Base-by-base conservation (phyloP, 2,888 invertebrate genomes). In the Hanleya hanleyi region DNA sequence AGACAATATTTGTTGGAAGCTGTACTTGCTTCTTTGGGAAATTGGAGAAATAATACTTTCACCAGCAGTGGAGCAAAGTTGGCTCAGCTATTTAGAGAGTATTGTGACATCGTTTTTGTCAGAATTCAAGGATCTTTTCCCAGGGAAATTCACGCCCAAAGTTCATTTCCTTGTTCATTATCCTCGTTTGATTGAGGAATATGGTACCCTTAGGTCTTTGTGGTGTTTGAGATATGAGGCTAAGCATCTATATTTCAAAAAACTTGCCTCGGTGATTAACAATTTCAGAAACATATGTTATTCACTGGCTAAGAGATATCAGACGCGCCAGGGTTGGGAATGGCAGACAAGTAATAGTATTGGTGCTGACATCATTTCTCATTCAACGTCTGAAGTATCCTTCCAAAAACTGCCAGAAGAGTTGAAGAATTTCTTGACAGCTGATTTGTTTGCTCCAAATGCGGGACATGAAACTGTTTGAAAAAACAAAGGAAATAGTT, bases 151-250 rank as follows among this genome's bases (percentile, higher is more conserved):
- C 33, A 50, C 68, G 5, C 68, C 68, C 2, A 50, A 68, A 29
- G 50, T 50, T 22, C 32, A 68, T 68, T 68, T 35, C 32, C 68
- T 68, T 29, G 50, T 68, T 6, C 68, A 68, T 26, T 68, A 68
- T 29, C 32, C 68, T 4, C 68, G 68, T n/a, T 18, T 68, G 26
- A 50, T 68, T 3, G 33, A 32, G 33, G 35, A 35, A 22, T 68
- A 26, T 29, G 68, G 68, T 1, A 15, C 41, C 1, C 32, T 68
- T 18, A n/a, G 37, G 35, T 49, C 51, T 35, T 29, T 68, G 1
- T 68, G 68, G 49, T 47, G 49, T 6, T 50, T 68, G 68, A 5
- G 50, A 32, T 68, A 2, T 32, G 68, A 68, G 33, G 68, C 33
- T 26, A 50, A 68, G 32, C 68, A 68, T 29, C 49, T 41, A 1